Evolutionary conservation across 1,140 invertebrate species (phyloP).

Genomic region (Megalonaias nervosa): DNA sequence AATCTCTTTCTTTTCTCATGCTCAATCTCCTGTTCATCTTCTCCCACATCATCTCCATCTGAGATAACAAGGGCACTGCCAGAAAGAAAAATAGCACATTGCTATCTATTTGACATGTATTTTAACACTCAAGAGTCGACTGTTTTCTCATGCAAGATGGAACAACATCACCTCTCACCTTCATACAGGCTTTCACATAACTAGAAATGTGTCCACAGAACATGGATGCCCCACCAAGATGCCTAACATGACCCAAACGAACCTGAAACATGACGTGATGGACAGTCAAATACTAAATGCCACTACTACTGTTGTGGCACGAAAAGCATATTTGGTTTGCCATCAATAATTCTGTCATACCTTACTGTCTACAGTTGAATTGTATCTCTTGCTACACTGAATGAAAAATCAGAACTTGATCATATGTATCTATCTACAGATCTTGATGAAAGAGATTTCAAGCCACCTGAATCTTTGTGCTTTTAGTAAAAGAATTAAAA

Average conservation of each 20-base stretch:
- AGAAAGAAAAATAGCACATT: conserved; percentile 5
- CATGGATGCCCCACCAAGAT: neutral
- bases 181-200: neutral
- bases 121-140: neutral
- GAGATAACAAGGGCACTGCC: conserved; percentile 56
- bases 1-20: conserved; percentile 65
- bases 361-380: too few relatives aligned
- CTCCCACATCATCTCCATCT: conserved; percentile 45
- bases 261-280: too few relatives aligned
- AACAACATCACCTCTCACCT: neutral
- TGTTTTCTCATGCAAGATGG: neutral
- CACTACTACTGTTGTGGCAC: too few relatives aligned
- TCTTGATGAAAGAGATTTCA: too few relatives aligned
- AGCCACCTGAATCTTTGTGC: too few relatives aligned
- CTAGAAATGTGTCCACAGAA: neutral
- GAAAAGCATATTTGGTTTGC: too few relatives aligned
- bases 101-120: neutral
- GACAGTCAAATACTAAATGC: too few relatives aligned
- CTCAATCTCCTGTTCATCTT: conserved; percentile 63
- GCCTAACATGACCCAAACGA: neutral
- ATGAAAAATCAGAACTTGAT: too few relatives aligned
- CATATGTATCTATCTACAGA: too few relatives aligned
- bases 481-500: too few relatives aligned
- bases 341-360: too few relatives aligned
- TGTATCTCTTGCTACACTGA: too few relatives aligned